phyloP scores from a whole-genome alignment of 2,113 vertebrate genomes.

The Gobiocypris rarus region DNA sequence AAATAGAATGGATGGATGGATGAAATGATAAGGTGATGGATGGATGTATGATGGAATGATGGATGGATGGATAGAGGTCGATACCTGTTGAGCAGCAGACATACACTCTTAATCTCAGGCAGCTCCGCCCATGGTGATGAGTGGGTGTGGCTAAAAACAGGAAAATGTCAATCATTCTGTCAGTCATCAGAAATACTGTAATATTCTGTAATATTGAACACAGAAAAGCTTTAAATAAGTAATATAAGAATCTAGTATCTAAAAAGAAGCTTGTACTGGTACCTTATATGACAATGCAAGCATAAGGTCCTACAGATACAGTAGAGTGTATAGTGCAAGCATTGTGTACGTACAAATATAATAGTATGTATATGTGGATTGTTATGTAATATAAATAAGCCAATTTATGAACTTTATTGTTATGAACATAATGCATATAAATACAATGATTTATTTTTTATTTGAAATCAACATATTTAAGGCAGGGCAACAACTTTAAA shows the following conservation, averaged over 20 bases:
- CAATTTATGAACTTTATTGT: not conserved
- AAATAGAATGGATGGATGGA: constrained; percentile 16
- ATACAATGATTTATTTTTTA: too few relatives aligned
- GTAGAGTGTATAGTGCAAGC: not conserved
- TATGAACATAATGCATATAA: too few relatives aligned
- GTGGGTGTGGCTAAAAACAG: constrained; percentile 84
- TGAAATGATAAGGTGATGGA: not conserved
- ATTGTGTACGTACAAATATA: not conserved
- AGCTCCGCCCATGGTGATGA: constrained; percentile 90
- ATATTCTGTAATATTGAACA: not conserved
- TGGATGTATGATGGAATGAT: constrained; percentile 1
- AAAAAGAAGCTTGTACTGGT: not conserved
- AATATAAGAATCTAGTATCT: not conserved
- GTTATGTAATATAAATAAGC: not conserved
- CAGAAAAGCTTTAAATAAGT: not conserved
- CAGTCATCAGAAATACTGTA: not conserved
- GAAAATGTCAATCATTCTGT: constrained; percentile 22
- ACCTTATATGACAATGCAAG: not conserved
- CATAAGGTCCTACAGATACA: not conserved
- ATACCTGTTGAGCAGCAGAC: constrained; percentile 91
- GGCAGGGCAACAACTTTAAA: not conserved
- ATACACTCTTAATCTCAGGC: constrained; percentile 94
- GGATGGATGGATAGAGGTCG: constrained; percentile 10
- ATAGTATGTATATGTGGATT: not conserved
- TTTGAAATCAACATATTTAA: not conserved